Base-by-base conservation (phyloP, 2,113 vertebrate species). In the Apodemus speciosus region DNA sequence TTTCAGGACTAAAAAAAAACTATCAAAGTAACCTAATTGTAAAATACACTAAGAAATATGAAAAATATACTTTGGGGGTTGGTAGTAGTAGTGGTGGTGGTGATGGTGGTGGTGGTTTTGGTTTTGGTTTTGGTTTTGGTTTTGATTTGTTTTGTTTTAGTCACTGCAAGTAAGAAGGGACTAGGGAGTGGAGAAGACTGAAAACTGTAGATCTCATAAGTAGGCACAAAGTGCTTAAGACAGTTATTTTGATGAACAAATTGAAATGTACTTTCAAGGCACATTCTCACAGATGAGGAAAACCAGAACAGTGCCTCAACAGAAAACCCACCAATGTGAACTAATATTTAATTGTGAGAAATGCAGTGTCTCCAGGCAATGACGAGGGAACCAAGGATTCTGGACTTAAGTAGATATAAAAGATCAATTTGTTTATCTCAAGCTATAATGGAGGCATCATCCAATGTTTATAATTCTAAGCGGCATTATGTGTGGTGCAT, bases 341-440 rank as follows among this genome's bases (percentile, higher is more conserved):
- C 3, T 38, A 56, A 75, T 92, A 86, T 89, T 95, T 94, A 92
- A 88, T 91, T 72, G 15, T 90, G 80, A 93, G 96, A 97, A 96
- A 93, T 81, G 3, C 73, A 96, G 60, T 20, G 13, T 51, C 51
- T 66, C 49, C 30, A 77, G 89, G 90, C 83, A 20, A 86, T 72
- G 77, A 97, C 95, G 69, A 95, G 92, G 46, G 69, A 97, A 89
- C 30, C 79, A 64, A 94, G 73, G 30, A 93, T 95, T 96, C 18
- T 68, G 71, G 85, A 92, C n/a, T 14, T 23, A 35, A 85, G 88
- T 38, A 85, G 80, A 86, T 95, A 89, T 9, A 23, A 35, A 73
- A 68, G 72, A 86, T 8, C 60, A 92, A 60, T 92, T 85, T 84
- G 25, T 89, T 96, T 51, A 93, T 91, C 58, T 40, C 27, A 43